Evolutionary conservation across 2,888 invertebrate genomes (phyloP), one percentile per base, ranked within the genome.

Genomic region (Perdita meconis): DNA sequence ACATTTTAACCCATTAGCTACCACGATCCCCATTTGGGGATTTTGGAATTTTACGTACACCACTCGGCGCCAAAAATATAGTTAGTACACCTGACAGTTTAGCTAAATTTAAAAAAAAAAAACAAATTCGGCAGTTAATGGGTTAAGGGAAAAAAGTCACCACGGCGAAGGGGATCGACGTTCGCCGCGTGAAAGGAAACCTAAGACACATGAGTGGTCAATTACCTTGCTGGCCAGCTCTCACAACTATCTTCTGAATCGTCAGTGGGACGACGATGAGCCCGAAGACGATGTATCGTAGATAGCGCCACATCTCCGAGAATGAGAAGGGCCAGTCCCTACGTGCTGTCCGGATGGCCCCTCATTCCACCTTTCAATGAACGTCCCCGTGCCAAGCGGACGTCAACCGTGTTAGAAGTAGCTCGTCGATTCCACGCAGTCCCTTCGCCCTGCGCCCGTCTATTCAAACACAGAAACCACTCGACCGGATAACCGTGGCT

Each of bases 181-280:
- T 36, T 2, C 8, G 24, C 16, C 2, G 2, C 38, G n/a, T 38
- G 26, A 4, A 22, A 16, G 30, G 2, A 22, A 40, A 56, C 57
- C 71, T 57, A 60, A 38, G 40, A 34, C 22, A 10, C n/a, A 50
- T 64, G 47, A 53, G 70, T 51, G 24, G 55, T 22, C n/a, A 16
- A 88, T 47, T 85, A 90, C 90, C 90, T 88, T 86, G 88, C 72
- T 89, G 86, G 44, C 90, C 89, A 60, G 90, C 90, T 59, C 84
- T 78, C 78, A 84, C 88, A 75, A 80, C 71, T 79, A 83, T 84
- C 82, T 84, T 75, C 72, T 78, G 83, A 75, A 87, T 86, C 80
- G 86, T 81, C 81, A 89, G 78, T 72, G 89, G 79, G 79, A 88
- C 61, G 83, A 88, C 73, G 85, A 82, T 79, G 79, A 84, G 87